Conservation (phyloP, 2,797 vertebrate genomes). For the Glossophaga mutica region DNA sequence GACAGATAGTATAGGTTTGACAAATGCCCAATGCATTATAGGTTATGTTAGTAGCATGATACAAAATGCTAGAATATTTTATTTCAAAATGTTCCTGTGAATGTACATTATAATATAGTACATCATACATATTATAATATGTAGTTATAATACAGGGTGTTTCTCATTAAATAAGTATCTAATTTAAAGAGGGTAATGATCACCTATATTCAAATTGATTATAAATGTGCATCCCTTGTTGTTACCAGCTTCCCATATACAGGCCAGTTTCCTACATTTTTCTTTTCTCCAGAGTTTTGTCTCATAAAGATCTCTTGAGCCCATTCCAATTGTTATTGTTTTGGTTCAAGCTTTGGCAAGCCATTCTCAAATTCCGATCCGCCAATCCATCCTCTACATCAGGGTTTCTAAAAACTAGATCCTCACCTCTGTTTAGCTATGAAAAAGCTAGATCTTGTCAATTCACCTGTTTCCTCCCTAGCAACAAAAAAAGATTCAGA, state of each 20-base stretch:
- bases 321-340: background rate
- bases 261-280: background rate
- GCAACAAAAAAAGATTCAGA: background rate
- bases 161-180: background rate
- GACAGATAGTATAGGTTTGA: background rate
- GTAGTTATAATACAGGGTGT: too few species aligned
- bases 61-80: background rate
- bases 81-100: background rate
- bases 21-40: background rate
- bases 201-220: background rate
- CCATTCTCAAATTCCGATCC: background rate
- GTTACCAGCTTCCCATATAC: background rate
- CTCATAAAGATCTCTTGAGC: background rate
- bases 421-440: background rate
- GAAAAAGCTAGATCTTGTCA: background rate
- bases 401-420: background rate
- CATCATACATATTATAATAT: too few species aligned
- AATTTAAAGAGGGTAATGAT: slow-evolving; percentile 7
- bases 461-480: background rate
- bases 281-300: background rate
- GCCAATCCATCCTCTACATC: background rate
- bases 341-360: background rate
- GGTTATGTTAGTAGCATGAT: background rate
- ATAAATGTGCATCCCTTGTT: background rate
- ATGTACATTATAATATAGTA: background rate